Conservation (phyloP, 2,113 vertebrate species). For the Castor canadensis region DNA sequence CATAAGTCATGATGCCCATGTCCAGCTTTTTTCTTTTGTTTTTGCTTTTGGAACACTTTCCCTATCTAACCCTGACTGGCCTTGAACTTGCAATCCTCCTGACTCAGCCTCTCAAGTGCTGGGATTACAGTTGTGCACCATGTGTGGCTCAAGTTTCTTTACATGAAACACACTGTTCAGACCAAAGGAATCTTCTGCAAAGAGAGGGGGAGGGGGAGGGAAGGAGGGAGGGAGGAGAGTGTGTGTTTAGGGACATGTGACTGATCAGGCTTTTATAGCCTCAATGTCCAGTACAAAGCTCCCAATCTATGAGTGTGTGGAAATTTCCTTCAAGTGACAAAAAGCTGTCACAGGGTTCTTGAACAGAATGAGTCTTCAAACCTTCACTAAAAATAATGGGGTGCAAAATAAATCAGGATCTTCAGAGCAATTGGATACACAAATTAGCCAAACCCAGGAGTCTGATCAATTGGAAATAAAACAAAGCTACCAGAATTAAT, state of each 20-base stretch:
- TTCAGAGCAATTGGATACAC: background rate
- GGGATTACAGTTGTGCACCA: too few species aligned
- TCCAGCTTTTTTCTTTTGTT: background rate
- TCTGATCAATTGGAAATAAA: background rate
- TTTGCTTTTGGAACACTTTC: too few species aligned
- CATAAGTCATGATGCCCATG: too few species aligned
- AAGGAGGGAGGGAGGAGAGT: background rate
- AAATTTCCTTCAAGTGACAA: background rate
- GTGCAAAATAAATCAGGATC: conserved; percentile 2
- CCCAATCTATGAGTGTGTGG: background rate
- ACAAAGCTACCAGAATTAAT: background rate
- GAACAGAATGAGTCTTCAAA: background rate
- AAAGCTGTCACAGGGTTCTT: background rate
- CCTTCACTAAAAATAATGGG: conserved; percentile 28
- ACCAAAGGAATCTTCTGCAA: background rate
- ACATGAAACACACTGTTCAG: background rate
- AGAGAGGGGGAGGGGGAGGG: background rate
- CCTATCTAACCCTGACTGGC: too few species aligned
- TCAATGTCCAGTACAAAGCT: background rate
- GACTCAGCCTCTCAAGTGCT: too few species aligned
- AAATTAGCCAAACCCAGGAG: background rate
- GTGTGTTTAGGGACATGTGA: background rate
- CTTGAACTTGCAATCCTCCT: too few species aligned
- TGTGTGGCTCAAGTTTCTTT: background rate
- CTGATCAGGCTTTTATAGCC: background rate